Percentiles rank a stretch among this genome's conserved stretches.
phyloP scores from a whole-genome alignment of 2,113 vertebrate species.

The Leptobrachium leishanense region DNA sequence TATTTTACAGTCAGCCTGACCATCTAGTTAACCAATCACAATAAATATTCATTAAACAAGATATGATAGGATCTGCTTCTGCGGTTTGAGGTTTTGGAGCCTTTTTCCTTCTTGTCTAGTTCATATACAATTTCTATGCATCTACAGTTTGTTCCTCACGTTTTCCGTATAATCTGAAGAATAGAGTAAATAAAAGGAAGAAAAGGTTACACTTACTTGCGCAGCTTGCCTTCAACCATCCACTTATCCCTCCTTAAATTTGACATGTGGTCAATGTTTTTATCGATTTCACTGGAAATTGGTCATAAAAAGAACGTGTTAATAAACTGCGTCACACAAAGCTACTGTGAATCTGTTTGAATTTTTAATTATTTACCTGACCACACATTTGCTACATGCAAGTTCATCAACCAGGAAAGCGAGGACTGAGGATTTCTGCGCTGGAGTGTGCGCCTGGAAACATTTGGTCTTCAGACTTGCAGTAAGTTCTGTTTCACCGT shows the following conservation, averaged over 20 bases:
- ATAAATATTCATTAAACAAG: too few relatives aligned
- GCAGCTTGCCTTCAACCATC: conserved; percentile 89
- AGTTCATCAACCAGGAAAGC: conserved; percentile 90
- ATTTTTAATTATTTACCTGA: conserved; percentile 71
- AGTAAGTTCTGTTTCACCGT: conserved; percentile 79
- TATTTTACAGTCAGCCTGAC: too few relatives aligned
- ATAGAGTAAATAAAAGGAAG: background rate
- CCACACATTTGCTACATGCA: conserved; percentile 90
- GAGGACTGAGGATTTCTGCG: conserved; percentile 85
- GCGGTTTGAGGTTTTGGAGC: too few relatives aligned
- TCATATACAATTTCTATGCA: too few relatives aligned
- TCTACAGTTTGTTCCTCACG: too few relatives aligned
- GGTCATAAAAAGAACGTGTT: background rate
- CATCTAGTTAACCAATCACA: too few relatives aligned
- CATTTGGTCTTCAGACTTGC: conserved; percentile 89
- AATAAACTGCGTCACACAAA: background rate
- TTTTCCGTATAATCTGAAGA: too few relatives aligned
- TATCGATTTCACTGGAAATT: conserved; percentile 88
- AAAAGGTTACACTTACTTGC: conserved; percentile 82
- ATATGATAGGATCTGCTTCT: too few relatives aligned
- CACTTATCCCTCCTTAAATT: conserved; percentile 95
- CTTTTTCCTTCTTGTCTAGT: too few relatives aligned
- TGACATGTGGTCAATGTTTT: conserved; percentile 95
- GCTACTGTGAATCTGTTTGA: background rate
- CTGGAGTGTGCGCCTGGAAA: conserved; percentile 87